A percentile compares a stretch with the other conserved stretches of the same genome.
Conservation (phyloP, 1,140 invertebrate genomes). For the Ganaspis sp. region DNA sequence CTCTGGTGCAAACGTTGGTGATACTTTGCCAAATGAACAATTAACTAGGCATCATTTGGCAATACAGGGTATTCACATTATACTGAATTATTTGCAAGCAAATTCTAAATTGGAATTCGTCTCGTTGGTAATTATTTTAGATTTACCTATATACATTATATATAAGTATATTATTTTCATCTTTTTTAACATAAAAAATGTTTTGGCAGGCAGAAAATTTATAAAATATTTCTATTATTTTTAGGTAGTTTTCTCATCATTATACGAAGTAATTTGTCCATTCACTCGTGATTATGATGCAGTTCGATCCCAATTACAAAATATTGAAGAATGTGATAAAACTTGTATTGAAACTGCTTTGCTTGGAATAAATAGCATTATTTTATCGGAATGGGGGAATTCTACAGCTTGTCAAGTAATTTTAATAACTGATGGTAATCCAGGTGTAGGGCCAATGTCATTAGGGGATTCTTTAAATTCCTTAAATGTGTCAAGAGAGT, state of each 20-base stretch:
- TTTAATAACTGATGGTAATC: conserved; percentile 88
- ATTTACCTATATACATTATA: too few relatives aligned
- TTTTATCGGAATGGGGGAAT: conserved; percentile 90
- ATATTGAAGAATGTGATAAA: conserved; percentile 88
- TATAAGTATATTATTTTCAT: too few relatives aligned
- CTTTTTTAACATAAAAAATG: too few relatives aligned
- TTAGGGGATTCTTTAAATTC: conserved; percentile 76
- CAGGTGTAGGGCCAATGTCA: conserved; percentile 82
- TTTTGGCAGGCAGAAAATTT: too few relatives aligned
- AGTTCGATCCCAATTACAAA: conserved; percentile 84
- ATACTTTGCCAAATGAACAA: conserved; percentile 70
- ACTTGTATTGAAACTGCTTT: conserved; percentile 88
- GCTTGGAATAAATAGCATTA: conserved; percentile 84
- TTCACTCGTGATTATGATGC: conserved; percentile 91
- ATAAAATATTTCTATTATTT: conserved; percentile 43
- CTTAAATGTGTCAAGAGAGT: conserved; percentile 64
- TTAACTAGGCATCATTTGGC: conserved; percentile 85
- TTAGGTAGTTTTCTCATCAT: conserved; percentile 86
- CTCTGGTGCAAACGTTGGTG: conserved; percentile 75
- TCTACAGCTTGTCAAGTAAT: conserved; percentile 88
- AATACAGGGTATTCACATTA: conserved; percentile 87
- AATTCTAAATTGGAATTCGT: conserved; percentile 94
- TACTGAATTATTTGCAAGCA: conserved; percentile 88
- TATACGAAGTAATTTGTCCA: conserved; percentile 86
- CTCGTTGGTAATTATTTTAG: conserved; percentile 82